A percentile compares a stretch with the other conserved stretches of the same genome.
phyloP scores from a whole-genome alignment of 2,797 vertebrate genomes.

The Alcedo atthis region DNA sequence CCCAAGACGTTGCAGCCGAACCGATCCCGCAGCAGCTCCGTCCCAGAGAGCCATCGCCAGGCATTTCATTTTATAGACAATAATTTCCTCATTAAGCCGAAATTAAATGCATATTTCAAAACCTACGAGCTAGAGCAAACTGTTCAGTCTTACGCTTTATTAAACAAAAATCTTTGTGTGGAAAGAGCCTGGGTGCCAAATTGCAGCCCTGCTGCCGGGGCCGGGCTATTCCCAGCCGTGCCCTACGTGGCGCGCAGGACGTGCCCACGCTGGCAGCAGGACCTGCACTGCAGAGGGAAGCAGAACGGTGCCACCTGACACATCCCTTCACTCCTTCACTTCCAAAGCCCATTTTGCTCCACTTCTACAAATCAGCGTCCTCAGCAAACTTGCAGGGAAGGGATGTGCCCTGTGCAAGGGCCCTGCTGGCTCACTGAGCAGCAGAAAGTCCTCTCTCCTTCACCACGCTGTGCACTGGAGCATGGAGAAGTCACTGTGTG shows the following conservation, averaged over 20 bases:
- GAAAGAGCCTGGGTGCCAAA: conserved; percentile 34
- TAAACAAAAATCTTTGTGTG: conserved; percentile 36
- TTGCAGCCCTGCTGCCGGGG: not conserved
- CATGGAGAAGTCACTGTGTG: not conserved
- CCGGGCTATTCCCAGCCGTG: not conserved
- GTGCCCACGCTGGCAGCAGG: not conserved
- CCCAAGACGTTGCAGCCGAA: not conserved
- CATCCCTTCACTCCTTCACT: not conserved
- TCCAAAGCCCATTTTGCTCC: not conserved
- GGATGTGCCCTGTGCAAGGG: fast-evolving
- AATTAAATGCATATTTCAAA: conserved; percentile 73
- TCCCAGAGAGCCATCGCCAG: conserved; percentile 3
- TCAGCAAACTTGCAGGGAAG: not conserved
- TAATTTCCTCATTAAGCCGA: conserved; percentile 62
- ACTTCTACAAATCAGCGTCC: not conserved
- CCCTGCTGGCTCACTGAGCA: not conserved
- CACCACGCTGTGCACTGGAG: fast-evolving
- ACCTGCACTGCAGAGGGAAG: not conserved
- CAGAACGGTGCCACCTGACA: not conserved
- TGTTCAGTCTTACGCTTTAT: conserved; percentile 37
- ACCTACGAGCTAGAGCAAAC: conserved; percentile 42
- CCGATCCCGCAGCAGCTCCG: not conserved
- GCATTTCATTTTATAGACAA: conserved; percentile 24
- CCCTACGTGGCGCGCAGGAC: not conserved
- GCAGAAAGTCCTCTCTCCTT: not conserved